Conservation (phyloP, 2,113 vertebrate species). For the Sapajus apella region DNA sequence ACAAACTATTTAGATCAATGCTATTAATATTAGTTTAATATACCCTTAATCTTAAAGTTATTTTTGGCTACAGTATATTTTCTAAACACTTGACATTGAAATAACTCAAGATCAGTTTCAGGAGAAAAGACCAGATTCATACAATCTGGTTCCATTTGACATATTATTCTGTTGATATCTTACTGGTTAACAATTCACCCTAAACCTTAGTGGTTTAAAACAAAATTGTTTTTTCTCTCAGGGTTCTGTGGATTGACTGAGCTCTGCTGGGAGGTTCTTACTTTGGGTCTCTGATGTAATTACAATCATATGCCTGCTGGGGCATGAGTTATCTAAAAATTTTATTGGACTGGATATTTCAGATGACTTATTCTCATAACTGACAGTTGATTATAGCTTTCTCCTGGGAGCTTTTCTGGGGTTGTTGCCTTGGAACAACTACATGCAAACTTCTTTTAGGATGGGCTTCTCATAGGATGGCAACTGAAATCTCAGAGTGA, state of each 20-base stretch:
- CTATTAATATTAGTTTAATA: background rate
- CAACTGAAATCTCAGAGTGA: background rate
- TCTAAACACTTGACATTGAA: background rate
- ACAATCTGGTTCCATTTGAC: background rate
- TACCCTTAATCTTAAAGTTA: background rate
- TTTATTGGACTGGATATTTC: background rate
- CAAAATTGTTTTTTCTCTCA: background rate
- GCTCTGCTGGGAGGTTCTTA: background rate
- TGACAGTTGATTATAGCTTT: background rate
- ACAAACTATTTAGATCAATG: background rate
- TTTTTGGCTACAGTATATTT: background rate
- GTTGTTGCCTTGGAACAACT: background rate
- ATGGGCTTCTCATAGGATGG: background rate
- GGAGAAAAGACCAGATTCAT: background rate
- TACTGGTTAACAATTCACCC: background rate
- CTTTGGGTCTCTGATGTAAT: background rate
- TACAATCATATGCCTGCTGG: background rate
- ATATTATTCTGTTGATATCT: background rate
- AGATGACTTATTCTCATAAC: background rate
- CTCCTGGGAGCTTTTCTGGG: background rate
- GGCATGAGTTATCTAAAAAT: background rate
- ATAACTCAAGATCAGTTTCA: background rate
- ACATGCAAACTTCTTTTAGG: background rate
- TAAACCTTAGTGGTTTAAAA: background rate
- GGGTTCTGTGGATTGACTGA: background rate